phyloP scores from a whole-genome alignment of 2,797 vertebrate species.

The Chrysocyon brachyurus region DNA sequence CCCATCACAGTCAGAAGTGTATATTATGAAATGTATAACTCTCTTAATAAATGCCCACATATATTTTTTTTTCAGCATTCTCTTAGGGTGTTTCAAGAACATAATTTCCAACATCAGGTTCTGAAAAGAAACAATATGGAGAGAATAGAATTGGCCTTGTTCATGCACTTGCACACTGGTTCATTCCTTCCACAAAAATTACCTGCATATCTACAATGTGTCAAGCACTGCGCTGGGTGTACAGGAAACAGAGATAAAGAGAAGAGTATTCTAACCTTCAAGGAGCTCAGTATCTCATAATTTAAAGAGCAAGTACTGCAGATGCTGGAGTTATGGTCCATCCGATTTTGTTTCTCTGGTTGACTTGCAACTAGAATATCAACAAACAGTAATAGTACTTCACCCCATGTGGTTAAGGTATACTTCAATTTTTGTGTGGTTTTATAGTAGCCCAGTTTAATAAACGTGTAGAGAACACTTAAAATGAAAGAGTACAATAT shows the following conservation, averaged over 20 bases:
- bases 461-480: not conserved
- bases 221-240: not conserved
- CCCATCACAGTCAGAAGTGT: not conserved
- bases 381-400: not conserved
- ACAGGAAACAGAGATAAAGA: not conserved
- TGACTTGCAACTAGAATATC: not conserved
- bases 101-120: not conserved
- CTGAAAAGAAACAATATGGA: not conserved
- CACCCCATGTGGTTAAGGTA: not conserved
- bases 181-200: not conserved
- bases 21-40: not conserved
- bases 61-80: not conserved
- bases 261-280: not conserved
- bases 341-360: not conserved
- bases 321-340: not conserved
- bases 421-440: not conserved
- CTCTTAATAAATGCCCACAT: not conserved
- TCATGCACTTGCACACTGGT: not conserved
- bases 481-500: not conserved
- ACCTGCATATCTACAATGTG: not conserved
- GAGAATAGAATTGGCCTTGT: not conserved
- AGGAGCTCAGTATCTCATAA: not conserved
- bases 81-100: not conserved
- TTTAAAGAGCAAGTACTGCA: not conserved
- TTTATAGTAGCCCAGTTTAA: not conserved